These are phyloP conservation scores for Marmota flaviventris DNA, from an alignment of 2,113 vertebrate genomes.

Conservation along the genomic window DNA sequence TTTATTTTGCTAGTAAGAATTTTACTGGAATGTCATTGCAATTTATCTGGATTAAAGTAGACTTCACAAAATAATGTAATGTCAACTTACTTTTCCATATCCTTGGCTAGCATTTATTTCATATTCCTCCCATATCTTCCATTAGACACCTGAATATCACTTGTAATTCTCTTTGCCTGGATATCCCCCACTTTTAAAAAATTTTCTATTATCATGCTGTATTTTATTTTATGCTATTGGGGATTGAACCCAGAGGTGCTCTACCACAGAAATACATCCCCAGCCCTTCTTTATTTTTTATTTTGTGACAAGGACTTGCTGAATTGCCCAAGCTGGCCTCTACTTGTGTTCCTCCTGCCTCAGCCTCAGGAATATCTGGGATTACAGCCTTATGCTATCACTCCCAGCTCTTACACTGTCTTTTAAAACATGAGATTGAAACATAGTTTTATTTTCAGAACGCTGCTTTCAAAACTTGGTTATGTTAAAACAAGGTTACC, in stretches of 20 bases:
- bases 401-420: neutral
- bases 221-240: neutral
- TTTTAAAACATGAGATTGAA: neutral
- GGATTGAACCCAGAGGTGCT: no score
- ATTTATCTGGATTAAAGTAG: neutral
- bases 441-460: conserved; percentile 29
- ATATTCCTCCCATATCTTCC: neutral
- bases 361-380: no score
- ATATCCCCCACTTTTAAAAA: neutral
- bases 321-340: no score
- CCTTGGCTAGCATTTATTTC: neutral
- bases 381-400: no score
- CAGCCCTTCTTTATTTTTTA: no score
- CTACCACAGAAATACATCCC: no score
- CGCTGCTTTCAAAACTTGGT: neutral
- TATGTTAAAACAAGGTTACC: neutral
- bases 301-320: no score
- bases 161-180: neutral
- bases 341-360: no score
- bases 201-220: neutral
- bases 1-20: conserved; percentile 2
- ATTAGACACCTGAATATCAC: neutral
- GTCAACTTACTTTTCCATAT: neutral
- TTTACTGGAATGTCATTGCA: neutral
- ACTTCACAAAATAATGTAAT: neutral